Percentiles rank a stretch among this genome's conserved stretches.
Conservation (phyloP, 2,113 vertebrate species). For the Daboia siamensis region DNA sequence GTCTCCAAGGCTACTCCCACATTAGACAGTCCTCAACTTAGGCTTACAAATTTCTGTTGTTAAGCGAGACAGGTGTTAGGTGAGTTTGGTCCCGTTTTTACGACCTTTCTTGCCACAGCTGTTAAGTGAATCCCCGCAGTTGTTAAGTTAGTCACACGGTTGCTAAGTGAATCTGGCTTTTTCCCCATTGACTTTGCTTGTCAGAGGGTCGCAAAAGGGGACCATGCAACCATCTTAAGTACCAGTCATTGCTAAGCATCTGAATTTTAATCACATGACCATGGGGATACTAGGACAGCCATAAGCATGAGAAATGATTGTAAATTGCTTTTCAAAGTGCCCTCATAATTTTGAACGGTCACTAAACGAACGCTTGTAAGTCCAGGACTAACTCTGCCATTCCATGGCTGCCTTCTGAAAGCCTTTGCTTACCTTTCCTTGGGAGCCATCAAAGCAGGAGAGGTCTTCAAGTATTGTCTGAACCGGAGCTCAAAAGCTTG, state of each 20-base stretch:
- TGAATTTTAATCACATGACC: neutral
- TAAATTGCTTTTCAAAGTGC: neutral
- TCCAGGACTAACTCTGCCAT: neutral
- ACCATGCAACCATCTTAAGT: neutral
- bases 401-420: neutral
- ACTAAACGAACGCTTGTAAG: neutral
- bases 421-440: conserved; percentile 76
- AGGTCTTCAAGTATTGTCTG: conserved; percentile 83
- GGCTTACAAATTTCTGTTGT: neutral
- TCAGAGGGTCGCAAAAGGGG: neutral
- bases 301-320: neutral
- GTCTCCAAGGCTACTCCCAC: neutral
- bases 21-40: neutral
- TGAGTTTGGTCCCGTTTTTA: neutral
- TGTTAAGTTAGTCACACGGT: neutral
- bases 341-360: neutral
- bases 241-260: neutral
- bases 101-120: neutral
- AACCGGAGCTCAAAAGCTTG: conserved; percentile 92
- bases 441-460: conserved; percentile 66
- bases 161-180: neutral
- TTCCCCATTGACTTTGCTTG: neutral
- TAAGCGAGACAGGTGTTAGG: neutral
- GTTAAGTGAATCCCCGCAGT: neutral
- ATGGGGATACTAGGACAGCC: neutral